Evolutionary conservation across 1,140 invertebrate species (phyloP).

Genomic region (Cydia pomonella): DNA sequence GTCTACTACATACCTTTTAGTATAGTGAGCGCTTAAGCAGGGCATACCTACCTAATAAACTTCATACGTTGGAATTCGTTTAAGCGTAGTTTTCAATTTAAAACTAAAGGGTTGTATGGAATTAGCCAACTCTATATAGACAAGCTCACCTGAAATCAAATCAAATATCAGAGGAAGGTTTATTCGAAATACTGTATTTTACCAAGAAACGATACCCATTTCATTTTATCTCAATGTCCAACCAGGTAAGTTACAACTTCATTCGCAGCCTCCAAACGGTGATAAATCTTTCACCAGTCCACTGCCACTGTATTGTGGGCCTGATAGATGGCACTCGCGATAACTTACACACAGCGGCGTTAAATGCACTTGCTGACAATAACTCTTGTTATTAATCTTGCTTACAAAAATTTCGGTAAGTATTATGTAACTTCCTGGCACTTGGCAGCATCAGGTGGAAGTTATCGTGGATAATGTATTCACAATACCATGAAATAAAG

Average conservation of each 20-base stretch:
- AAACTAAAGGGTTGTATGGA: too few species aligned
- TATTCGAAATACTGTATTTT: not conserved
- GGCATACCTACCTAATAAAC: too few species aligned
- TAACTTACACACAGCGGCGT: conserved; percentile 1
- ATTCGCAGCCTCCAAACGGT: not conserved
- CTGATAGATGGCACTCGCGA: not conserved
- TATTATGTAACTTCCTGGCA: not conserved
- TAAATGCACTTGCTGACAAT: conserved; percentile 6
- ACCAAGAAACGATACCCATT: not conserved
- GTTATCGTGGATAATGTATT: not conserved
- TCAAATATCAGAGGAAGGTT: too few species aligned
- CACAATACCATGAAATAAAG: too few species aligned
- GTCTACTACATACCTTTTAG: too few species aligned
- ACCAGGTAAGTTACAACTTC: conserved; percentile 3
- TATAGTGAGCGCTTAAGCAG: too few species aligned
- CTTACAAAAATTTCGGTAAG: not conserved
- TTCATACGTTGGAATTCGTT: too few species aligned
- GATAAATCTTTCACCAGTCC: not conserved
- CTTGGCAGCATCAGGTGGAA: not conserved
- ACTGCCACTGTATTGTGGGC: not conserved
- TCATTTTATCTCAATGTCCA: conserved; percentile 3
- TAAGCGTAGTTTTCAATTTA: too few species aligned
- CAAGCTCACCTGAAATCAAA: not conserved
- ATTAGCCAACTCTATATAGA: not conserved
- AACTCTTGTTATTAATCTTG: not conserved